Base-by-base conservation (phyloP, 1,140 invertebrate species). In the Vollenhovia emeryi region DNA sequence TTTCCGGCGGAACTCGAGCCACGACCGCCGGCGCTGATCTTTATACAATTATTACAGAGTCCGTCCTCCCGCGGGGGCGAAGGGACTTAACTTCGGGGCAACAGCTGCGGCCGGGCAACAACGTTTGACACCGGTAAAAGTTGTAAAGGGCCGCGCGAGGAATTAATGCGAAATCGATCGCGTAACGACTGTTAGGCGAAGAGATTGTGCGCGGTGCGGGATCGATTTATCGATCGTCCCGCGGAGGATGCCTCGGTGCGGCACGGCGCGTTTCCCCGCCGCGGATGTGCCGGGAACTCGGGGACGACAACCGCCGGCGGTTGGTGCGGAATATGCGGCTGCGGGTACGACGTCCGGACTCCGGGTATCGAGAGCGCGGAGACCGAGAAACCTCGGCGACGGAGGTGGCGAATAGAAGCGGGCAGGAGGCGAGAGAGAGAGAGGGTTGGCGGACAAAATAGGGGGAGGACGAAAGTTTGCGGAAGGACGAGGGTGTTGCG, bases 261-360 rank as follows among this genome's bases (percentile, higher is more conserved):
- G 50, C 83, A 43, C 59, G 55, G 27, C 50, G 48, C 78, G 57
- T 66, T 57, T 52, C 33, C 52, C 60, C 57, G 50, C 50, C 69
- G 82, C 84, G 84, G 50, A 59, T 50, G 66, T 62, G 84, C 78
- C 55, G 74, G 74, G 68, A 86, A 89, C 88, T 86, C 88, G 79
- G 57, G 73, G 59, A 66, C 36, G 76, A 55, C 86, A 89, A 84
- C 85, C 87, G 74, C 68, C 82, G 73, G 30, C 73, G 87, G 57
- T 86, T 50, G 68, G 62, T 50, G 73, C 71, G 11, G 33, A 48
- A 27, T 55, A 45, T 64, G 85, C 40, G 78, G 40, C 30, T 43
- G 59, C 68, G 50, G 75, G n/a, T 55, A 33, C 71, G 52, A 84
- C 60, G 69, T 59, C 21, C 73, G 62, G 21, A 13, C 62, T 30